Evolutionary conservation across 2,113 vertebrate genomes (phyloP).

Genomic region (Clarias macrocephalus): DNA sequence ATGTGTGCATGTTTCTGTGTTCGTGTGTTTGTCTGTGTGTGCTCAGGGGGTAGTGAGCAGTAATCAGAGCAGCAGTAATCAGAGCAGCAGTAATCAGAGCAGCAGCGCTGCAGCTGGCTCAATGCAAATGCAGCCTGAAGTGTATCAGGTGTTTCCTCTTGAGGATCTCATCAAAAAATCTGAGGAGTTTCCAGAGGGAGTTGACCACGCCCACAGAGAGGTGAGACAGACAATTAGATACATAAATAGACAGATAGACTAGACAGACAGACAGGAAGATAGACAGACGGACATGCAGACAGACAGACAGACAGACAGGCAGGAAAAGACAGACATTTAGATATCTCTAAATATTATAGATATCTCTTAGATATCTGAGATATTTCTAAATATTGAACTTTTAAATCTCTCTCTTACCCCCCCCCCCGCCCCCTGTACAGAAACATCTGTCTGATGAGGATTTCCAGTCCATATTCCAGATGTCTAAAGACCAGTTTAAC

Average conservation of each 20-base stretch:
- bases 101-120: slow-evolving; percentile 17
- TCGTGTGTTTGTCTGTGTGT: not conserved
- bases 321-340: not conserved
- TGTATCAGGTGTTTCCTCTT: slow-evolving; percentile 62
- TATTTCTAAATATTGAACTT: not conserved
- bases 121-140: not conserved
- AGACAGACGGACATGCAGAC: not conserved
- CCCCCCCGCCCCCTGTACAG: slow-evolving; percentile 63
- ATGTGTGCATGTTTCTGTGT: not conserved
- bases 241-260: not conserved
- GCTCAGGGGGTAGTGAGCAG: slow-evolving; percentile 50
- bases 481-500: slow-evolving; percentile 74
- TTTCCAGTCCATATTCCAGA: slow-evolving; percentile 75
- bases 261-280: not conserved
- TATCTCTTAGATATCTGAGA: too few relatives aligned
- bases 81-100: not conserved
- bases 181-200: slow-evolving; percentile 77
- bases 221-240: slow-evolving; percentile 57
- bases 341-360: not conserved
- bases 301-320: not conserved
- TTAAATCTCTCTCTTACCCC: not conserved
- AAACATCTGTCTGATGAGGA: slow-evolving; percentile 80
- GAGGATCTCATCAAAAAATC: slow-evolving; percentile 72
- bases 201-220: slow-evolving; percentile 80
- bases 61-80: not conserved